These are phyloP conservation scores for Gerris lacustris DNA, from an alignment of 2,888 invertebrate genomes.

Conservation along the genomic window DNA sequence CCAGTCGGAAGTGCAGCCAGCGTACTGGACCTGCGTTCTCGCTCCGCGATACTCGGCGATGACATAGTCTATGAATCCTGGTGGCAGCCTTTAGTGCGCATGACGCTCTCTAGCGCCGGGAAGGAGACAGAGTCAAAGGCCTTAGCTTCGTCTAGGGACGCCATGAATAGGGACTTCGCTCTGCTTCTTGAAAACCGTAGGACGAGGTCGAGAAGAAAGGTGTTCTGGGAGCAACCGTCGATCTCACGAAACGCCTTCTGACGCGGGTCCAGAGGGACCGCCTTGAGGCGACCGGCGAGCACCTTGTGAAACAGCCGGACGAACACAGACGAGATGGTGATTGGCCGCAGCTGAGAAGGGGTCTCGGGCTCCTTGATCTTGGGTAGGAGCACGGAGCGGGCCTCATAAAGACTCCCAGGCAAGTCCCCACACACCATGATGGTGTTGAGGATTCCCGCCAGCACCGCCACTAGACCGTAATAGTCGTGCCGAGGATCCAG, in stretches of 20 bases:
- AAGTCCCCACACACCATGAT: slow-evolving; percentile 4
- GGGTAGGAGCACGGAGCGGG: background rate
- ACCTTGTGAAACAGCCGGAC: slow-evolving; percentile 22
- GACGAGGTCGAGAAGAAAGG: slow-evolving; percentile 32
- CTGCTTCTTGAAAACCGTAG: slow-evolving; percentile 17
- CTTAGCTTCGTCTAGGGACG: slow-evolving; percentile 35
- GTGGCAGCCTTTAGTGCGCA: slow-evolving; percentile 34
- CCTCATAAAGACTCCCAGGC: background rate
- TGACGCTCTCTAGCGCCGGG: too few species aligned
- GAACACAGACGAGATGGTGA: slow-evolving; percentile 21
- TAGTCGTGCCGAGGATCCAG: slow-evolving; percentile 14
- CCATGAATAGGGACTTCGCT: slow-evolving; percentile 5
- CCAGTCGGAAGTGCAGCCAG: slow-evolving; percentile 1
- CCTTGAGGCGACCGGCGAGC: slow-evolving; percentile 24
- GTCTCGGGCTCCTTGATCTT: background rate
- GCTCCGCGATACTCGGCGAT: slow-evolving; percentile 34
- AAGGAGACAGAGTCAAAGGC: slow-evolving; percentile 38
- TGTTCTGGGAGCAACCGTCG: slow-evolving; percentile 35
- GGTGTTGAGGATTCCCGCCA: background rate
- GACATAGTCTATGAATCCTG: slow-evolving; percentile 33
- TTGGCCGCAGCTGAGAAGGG: slow-evolving; percentile 9
- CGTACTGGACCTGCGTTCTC: slow-evolving; percentile 27
- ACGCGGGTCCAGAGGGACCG: slow-evolving; percentile 14
- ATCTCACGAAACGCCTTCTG: slow-evolving; percentile 32
- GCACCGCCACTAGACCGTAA: background rate